Evolutionary conservation across 2,113 vertebrate genomes (phyloP).

Genomic region (Pagrus major): DNA sequence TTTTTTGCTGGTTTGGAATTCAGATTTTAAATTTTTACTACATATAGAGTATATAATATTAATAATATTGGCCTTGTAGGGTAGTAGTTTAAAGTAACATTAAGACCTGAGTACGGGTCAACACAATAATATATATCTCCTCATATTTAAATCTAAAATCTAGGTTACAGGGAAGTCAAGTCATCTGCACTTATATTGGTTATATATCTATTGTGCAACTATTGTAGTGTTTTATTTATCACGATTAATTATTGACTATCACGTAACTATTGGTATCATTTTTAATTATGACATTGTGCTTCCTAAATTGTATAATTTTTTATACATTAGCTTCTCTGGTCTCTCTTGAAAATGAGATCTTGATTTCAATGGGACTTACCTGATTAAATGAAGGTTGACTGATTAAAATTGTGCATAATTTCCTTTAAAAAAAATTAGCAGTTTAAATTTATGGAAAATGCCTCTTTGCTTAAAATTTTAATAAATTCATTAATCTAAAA

Average conservation of each 20-base stretch:
- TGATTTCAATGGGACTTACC: no score
- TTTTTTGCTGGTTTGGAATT: not conserved
- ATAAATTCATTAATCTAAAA: not conserved
- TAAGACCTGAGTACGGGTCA: not conserved
- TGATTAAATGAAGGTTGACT: no score
- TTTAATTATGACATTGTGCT: no score
- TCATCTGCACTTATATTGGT: not conserved
- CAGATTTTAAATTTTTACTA: not conserved
- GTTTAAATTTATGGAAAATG: not conserved
- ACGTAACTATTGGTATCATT: no score
- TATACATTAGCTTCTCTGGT: no score
- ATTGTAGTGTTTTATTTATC: no score
- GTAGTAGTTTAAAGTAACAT: not conserved
- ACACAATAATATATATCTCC: no score
- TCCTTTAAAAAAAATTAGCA: no score
- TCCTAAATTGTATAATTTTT: no score
- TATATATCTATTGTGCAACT: no score
- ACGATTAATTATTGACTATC: no score
- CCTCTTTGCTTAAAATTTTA: not conserved
- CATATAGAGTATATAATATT: not conserved
- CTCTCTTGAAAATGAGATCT: no score
- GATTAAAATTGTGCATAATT: not conserved
- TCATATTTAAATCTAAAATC: not conserved
- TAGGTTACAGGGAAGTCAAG: not conserved
- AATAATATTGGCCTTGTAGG: not conserved